Evolutionary conservation across 2,797 vertebrate species (phyloP).

Genomic region (Leuciscus waleckii): DNA sequence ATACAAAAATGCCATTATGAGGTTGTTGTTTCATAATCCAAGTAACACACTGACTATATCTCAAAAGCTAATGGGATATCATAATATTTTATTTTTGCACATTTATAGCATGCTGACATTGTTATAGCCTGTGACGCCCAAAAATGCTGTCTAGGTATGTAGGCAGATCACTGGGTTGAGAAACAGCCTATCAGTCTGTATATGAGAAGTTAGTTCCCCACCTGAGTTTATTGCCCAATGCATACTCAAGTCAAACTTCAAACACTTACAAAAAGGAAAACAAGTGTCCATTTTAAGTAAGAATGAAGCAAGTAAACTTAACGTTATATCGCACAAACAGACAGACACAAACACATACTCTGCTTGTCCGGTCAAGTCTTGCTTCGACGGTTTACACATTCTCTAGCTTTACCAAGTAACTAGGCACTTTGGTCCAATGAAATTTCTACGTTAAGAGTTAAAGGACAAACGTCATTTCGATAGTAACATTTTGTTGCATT

Average conservation of each 20-base stretch:
- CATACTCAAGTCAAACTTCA: constrained; percentile 3
- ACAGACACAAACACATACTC: neutral
- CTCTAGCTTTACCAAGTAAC: neutral
- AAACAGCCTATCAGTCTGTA: neutral
- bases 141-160: neutral
- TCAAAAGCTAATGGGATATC: neutral
- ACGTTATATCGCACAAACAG: neutral
- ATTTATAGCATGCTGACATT: neutral
- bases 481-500: neutral
- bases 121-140: neutral
- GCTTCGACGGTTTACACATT: neutral
- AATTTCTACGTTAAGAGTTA: neutral
- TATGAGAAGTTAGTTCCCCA: neutral
- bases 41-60: neutral
- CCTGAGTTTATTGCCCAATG: neutral
- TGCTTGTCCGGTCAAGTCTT: constrained; percentile 48
- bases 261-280: neutral
- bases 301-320: neutral
- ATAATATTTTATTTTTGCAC: neutral
- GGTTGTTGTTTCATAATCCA: neutral
- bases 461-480: neutral
- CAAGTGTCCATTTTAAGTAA: constrained; percentile 11
- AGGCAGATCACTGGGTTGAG: neutral
- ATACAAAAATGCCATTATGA: neutral
- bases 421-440: neutral